Evolutionary conservation across 2,888 invertebrate genomes (phyloP).

Genomic region (Zelleria hepariella): DNA sequence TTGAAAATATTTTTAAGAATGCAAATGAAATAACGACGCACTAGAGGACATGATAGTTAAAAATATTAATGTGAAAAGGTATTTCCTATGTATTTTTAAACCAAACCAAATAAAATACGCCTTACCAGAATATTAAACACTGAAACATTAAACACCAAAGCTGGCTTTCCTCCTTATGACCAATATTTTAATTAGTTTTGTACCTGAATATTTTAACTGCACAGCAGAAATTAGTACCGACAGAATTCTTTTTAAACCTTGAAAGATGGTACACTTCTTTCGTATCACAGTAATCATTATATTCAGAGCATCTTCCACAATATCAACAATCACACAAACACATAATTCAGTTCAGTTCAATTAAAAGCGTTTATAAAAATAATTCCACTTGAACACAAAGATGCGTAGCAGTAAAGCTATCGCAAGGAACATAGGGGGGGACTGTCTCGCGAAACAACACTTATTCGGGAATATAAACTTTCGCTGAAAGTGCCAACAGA

Average conservation of each 20-base stretch:
- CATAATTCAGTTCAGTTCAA: neutral
- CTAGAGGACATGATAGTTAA: conserved; percentile 71
- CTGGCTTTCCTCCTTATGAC: conserved; percentile 62
- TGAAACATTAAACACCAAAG: conserved; percentile 48
- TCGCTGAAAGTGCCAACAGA: neutral
- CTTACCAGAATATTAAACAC: conserved; percentile 51
- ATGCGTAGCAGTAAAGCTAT: neutral
- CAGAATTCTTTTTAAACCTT: neutral
- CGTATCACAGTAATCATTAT: conserved; percentile 56
- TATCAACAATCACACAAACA: neutral
- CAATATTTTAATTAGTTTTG: conserved; percentile 29
- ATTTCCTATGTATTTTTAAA: conserved; percentile 65
- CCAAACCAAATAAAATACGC: conserved; percentile 46
- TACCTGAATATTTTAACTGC: conserved; percentile 46
- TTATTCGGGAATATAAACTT: neutral
- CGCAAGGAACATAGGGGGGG: neutral
- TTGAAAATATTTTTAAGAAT: conserved; percentile 51
- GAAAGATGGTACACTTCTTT: conserved; percentile 45
- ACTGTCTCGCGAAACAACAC: neutral
- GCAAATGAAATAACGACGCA: conserved; percentile 63
- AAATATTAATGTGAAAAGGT: conserved; percentile 72
- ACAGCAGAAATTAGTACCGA: conserved; percentile 16
- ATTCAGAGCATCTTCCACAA: conserved; percentile 2
- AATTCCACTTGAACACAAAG: neutral
- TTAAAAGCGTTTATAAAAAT: neutral